Base-by-base conservation (phyloP, 2,797 vertebrate species). In the Manis javanica region DNA sequence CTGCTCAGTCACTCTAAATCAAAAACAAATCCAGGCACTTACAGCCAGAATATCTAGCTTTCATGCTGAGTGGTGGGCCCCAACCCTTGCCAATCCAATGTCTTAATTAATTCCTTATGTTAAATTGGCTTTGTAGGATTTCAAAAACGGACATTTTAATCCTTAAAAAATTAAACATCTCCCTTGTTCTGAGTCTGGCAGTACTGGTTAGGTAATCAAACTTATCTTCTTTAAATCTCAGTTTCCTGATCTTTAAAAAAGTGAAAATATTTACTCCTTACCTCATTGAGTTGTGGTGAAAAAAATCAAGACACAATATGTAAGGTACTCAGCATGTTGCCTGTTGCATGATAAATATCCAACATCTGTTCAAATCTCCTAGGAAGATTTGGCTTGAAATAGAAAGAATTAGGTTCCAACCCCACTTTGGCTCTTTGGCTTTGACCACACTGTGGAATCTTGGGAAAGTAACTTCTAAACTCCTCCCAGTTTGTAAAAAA, bases 21-120 rank as follows among this genome's bases (percentile, higher is more conserved):
- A 89, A 90, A 95, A 93, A 71, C 37, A 92, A 95, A 79, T 72
- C 24, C 59, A 94, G 42, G 13, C 72, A 77, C 57, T 95, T 87
- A 83, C 39, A 91, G 57, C 34, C 24, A 81, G 42, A 71, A 64
- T 72, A 66, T 63, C 18, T 71, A 88, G 59, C 69, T 84, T 63
- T 34, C 63, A 74, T 29, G 19, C 57, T 88, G 31, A 82, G 55
- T 24, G 3, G 13, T 85, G 26, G 31, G 15, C 14, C 29, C 59
- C 24, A 49, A 64, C 0, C 4, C 29, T 64, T 75, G 57, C 39
- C 29, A 87, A 39, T 51, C 15, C 39, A 91, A 78, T 26, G 42
- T 82, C 82, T 96, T 57, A 63, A 92, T 74, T 87, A 83, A 75
- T 90, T 78, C 75, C 39, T 89, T 77, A 59, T 34, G 18, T 93